phyloP scores from a whole-genome alignment of 2,113 vertebrate genomes.

The Bubalus kerabau region DNA sequence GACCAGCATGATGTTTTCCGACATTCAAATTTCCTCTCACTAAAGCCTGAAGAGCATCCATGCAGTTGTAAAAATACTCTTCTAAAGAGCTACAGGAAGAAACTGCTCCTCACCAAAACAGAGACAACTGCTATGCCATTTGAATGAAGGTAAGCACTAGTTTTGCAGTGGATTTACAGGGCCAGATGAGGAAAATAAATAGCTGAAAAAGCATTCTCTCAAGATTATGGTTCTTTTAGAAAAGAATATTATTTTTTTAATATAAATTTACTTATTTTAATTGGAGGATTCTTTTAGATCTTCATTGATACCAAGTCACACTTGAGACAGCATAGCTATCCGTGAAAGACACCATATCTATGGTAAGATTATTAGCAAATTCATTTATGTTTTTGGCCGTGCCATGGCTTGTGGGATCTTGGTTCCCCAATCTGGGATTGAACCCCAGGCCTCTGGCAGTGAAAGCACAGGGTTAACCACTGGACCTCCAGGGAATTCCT shows the following conservation, averaged over 20 bases:
- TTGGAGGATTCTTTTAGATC: neutral
- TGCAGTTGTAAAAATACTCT: neutral
- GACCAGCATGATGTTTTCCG: neutral
- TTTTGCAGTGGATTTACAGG: slow-evolving; percentile 10
- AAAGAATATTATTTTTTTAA: neutral
- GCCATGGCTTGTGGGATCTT: neutral
- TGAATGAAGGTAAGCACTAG: neutral
- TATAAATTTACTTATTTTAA: no score
- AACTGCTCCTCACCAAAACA: neutral
- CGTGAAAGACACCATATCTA: neutral
- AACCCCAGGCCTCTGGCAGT: neutral
- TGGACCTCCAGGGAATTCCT: neutral
- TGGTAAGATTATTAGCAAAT: neutral
- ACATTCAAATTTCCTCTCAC: neutral
- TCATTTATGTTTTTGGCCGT: neutral
- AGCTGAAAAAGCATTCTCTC: neutral
- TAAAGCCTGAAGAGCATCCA: neutral
- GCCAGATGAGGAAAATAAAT: neutral
- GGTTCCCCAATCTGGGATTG: neutral
- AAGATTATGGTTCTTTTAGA: neutral
- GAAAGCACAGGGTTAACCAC: neutral
- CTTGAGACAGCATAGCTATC: neutral
- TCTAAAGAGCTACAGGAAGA: neutral
- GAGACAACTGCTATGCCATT: neutral
- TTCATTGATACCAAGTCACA: neutral